phyloP scores from a whole-genome alignment of 2,797 vertebrate genomes.

The Sebastes baramenuke region DNA sequence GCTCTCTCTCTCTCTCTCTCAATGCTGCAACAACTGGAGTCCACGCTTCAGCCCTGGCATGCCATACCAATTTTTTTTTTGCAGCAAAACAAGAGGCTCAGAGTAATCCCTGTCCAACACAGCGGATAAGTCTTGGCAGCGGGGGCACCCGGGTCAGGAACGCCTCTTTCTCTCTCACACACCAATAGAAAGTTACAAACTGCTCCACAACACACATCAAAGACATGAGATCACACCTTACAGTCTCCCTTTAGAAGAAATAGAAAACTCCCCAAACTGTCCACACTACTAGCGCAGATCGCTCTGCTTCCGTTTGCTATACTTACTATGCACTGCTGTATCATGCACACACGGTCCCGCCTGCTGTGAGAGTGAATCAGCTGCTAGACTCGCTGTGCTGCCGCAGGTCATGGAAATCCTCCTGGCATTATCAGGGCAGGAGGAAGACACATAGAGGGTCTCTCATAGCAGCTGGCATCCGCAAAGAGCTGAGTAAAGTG shows the following conservation, averaged over 20 bases:
- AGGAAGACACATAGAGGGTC: slow-evolving; percentile 42
- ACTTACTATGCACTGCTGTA: slow-evolving; percentile 20
- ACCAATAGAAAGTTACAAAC: slow-evolving; percentile 8
- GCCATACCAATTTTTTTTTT: slow-evolving; percentile 32
- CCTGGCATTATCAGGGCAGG: slow-evolving; percentile 29
- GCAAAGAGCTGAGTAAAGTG: slow-evolving; percentile 32
- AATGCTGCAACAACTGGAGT: slow-evolving; percentile 31
- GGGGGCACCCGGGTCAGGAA: slow-evolving; percentile 23
- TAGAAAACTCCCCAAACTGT: background rate
- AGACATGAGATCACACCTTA: background rate
- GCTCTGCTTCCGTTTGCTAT: background rate
- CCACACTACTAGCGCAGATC: background rate
- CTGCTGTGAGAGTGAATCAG: slow-evolving; percentile 62
- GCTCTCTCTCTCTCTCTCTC: background rate
- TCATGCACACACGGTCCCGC: slow-evolving; percentile 60
- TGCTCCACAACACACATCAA: slow-evolving; percentile 17
- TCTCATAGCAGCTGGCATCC: slow-evolving; percentile 50
- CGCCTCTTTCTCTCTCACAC: slow-evolving; percentile 16
- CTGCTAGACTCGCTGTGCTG: slow-evolving; percentile 35
- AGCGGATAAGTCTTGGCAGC: slow-evolving; percentile 40
- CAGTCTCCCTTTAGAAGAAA: background rate
- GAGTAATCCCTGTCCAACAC: slow-evolving; percentile 56
- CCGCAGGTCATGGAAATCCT: slow-evolving; percentile 51
- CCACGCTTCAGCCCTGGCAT: slow-evolving; percentile 36
- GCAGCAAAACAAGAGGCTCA: slow-evolving; percentile 59